Conservation (phyloP, 2,113 vertebrate genomes). For the Stegastes partitus region DNA sequence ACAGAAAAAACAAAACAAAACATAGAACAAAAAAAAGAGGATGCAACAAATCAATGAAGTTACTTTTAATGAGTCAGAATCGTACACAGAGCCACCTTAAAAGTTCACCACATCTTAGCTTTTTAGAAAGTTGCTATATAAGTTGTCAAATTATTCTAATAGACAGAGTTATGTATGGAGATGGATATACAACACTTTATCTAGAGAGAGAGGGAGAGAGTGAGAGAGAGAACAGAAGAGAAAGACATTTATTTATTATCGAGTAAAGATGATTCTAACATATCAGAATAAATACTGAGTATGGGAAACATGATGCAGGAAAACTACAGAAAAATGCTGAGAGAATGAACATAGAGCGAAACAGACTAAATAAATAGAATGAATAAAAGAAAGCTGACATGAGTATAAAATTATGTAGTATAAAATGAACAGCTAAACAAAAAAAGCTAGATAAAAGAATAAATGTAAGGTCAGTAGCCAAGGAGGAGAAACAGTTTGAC, state of each 20-base stretch:
- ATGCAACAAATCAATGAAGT: constrained; percentile 37
- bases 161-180: constrained; percentile 51
- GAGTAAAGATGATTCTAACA: constrained; percentile 63
- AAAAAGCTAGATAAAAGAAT: background rate
- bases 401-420: background rate
- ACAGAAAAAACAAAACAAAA: background rate
- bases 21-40: background rate
- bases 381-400: background rate
- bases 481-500: background rate
- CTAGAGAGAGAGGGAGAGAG: constrained; percentile 12
- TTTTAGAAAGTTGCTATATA: constrained; percentile 66
- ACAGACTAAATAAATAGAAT: background rate
- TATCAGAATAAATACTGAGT: constrained; percentile 47
- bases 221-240: constrained; percentile 19
- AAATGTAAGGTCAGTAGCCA: constrained; percentile 8
- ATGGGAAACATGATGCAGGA: constrained; percentile 52
- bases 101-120: constrained; percentile 64
- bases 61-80: constrained; percentile 72
- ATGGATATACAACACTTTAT: constrained; percentile 51
- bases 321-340: constrained; percentile 3
- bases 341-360: background rate
- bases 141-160: constrained; percentile 61
- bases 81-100: constrained; percentile 52
- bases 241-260: constrained; percentile 26
- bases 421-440: background rate